Base-by-base conservation (phyloP, 2,888 invertebrate species). In the Thereva unica region DNA sequence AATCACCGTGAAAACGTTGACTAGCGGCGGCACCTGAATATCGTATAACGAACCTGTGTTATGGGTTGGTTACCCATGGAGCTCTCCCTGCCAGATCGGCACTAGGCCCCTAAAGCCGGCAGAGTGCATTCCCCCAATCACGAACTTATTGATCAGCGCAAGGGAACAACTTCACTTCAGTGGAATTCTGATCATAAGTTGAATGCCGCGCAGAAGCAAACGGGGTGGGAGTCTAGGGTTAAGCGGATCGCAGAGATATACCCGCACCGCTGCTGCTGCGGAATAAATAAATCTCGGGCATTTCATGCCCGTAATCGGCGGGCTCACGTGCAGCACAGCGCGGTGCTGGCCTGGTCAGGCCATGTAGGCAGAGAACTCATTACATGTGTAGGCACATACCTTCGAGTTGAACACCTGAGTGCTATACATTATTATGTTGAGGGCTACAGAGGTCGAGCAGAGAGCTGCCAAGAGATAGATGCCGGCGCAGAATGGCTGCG, bases 281-380 rank as follows among this genome's bases (percentile, higher is more conserved):
- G 55, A 41, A 61, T 61, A 64, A 61, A 66, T 68, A 68, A 68
- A 68, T 68, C 68, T 68, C 63, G 66, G 68, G 52, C 63, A 68
- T 56, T 68, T 68, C 61, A 63, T 68, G 68, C 45, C 52, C 49
- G 49, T 61, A 68, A 68, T 66, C 66, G 63, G 59, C 66, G 54
- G 44, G 64, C 64, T 66, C 68, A 68, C 66, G 68, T 61, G 65
- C 63, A 68, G 50, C 49, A 41, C 61, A 40, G 6, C 35, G 61
- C 35, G 61, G 61, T 53, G 53, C 61, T 50, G 23, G 23, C 23
- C 23, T 23, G 23, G 23, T 23, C 23, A 23, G 23, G 23, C 41
- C 50, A 61, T 61, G 61, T 61, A 61, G 61, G 61, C 50, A 61
- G 61, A 50, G 55, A 50, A 50, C 61, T 61, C 50, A 61, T 61